Evolutionary conservation across 2,113 vertebrate genomes (phyloP), one percentile per base, ranked within the genome.

Genomic region (Piprites chloris): DNA sequence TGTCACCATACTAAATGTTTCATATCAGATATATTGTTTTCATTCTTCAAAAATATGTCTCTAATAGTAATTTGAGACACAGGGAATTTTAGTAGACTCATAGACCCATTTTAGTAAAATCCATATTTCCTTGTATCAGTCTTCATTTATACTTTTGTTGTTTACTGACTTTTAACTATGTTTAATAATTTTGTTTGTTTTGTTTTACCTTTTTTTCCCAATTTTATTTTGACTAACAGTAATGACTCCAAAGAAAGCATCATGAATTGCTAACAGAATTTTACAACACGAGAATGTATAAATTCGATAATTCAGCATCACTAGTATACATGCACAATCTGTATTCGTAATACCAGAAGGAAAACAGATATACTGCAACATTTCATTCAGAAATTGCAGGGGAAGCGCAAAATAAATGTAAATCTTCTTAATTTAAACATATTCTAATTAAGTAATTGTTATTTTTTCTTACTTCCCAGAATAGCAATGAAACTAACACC

Each of bases 1-100:
- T 87, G 89, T 92, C 63, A 91, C 65, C n/a, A 30, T 37, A 92
- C 67, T 90, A 81, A 94, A 92, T 35, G 46, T 87, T 87, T 82
- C 21, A 73, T 84, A 55, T 71, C 44, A 94, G 52, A 30, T 74
- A 30, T 5, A n/a, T 37, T 68, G 79, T 85, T 95, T 96, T 66
- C 39, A 72, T 85, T 95, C 74, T 79, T 87, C 27, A 75, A 9
- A 83, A 85, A 42, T 88, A 80, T 46, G 14, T 52, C 53, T 74
- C 7, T 46, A 76, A 85, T 52, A 85, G 46, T 21, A 96, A 77
- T 87, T 90, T 74, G 66, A 87, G 59, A 87, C 11, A 9, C 0
- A 1, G 21, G 23, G 39, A 93, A 50, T 46, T 92, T 88, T 93
- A 52, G 11, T 41, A 77, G 39, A 24, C 32, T 15, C 16, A 81